These are phyloP conservation scores for Sakesphorus luctuosus DNA, from an alignment of 2,113 vertebrate genomes.

Conservation along the genomic window DNA sequence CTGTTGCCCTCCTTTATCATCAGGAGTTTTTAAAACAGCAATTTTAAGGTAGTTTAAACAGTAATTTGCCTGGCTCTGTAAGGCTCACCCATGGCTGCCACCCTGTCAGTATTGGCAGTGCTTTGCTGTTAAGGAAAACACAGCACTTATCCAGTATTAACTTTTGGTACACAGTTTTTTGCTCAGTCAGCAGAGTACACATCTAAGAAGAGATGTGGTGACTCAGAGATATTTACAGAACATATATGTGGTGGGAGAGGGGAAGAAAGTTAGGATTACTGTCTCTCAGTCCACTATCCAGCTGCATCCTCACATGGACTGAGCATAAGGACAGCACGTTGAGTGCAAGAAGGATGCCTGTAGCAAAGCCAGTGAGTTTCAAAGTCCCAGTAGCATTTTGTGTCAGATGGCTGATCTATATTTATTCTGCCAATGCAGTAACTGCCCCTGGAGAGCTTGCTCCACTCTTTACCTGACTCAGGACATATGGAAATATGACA, in stretches of 20 bases:
- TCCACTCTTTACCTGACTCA: conserved; percentile 2
- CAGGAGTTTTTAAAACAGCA: neutral
- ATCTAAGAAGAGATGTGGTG: neutral
- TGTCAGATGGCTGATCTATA: neutral
- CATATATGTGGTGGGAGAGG: accelerated
- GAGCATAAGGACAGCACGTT: neutral
- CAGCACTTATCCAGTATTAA: neutral
- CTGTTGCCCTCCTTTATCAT: neutral
- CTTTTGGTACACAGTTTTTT: neutral
- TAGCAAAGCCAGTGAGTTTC: neutral
- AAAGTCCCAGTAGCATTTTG: neutral
- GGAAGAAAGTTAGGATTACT: neutral
- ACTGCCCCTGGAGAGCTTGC: neutral
- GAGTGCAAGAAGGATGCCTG: neutral
- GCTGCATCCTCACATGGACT: neutral
- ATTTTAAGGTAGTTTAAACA: neutral
- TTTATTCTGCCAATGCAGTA: neutral
- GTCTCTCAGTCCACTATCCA: neutral
- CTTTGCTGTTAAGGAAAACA: neutral
- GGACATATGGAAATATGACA: conserved; percentile 3
- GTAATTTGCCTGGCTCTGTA: neutral
- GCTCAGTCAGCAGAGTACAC: neutral
- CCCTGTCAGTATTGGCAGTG: neutral
- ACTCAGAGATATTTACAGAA: too few relatives aligned
- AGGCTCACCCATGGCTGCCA: neutral